A percentile compares a stretch with the other conserved stretches of the same genome.
Evolutionary conservation across 2,888 invertebrate species (phyloP).

Genomic region (Drosophila paramelanica): DNA sequence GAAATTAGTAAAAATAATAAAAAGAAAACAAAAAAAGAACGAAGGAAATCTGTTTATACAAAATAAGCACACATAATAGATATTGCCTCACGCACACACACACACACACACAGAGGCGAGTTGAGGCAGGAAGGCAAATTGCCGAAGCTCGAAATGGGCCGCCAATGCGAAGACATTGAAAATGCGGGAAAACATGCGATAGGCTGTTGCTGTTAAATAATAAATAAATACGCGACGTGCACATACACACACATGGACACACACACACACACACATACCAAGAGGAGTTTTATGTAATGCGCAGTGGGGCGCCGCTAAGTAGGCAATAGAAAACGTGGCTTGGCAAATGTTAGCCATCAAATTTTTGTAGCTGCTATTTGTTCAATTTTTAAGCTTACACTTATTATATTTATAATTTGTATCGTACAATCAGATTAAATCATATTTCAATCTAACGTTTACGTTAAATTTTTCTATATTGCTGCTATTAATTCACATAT

Average conservation of each 20-base stretch:
- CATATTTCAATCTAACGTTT: slow-evolving; percentile 10
- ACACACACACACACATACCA: background rate
- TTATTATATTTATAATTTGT: background rate
- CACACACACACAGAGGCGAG: slow-evolving; percentile 7
- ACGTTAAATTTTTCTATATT: slow-evolving; percentile 10
- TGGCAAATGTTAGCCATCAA: slow-evolving; percentile 17
- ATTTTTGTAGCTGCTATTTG: slow-evolving; percentile 9
- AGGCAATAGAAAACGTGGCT: slow-evolving; percentile 27
- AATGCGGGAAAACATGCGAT: slow-evolving; percentile 60
- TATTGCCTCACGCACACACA: slow-evolving; percentile 20
- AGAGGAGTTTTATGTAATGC: slow-evolving; percentile 34
- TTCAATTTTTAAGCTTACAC: background rate
- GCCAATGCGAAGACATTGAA: slow-evolving; percentile 70
- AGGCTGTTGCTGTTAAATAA: slow-evolving; percentile 70
- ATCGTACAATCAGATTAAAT: background rate
- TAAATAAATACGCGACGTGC: slow-evolving; percentile 59
- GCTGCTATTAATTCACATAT: slow-evolving; percentile 8
- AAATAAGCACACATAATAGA: slow-evolving; percentile 15
- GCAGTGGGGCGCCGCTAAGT: slow-evolving; percentile 41
- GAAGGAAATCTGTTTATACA: slow-evolving; percentile 16
- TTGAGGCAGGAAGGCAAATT: slow-evolving; percentile 25
- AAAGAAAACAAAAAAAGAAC: slow-evolving; percentile 4
- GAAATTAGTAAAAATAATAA: slow-evolving; percentile 37
- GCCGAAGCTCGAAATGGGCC: slow-evolving; percentile 45
- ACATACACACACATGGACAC: slow-evolving; percentile 16